These are phyloP conservation scores for Neotoxoptera formosana DNA, from an alignment of 1,140 invertebrate species.

Conservation along the genomic window DNA sequence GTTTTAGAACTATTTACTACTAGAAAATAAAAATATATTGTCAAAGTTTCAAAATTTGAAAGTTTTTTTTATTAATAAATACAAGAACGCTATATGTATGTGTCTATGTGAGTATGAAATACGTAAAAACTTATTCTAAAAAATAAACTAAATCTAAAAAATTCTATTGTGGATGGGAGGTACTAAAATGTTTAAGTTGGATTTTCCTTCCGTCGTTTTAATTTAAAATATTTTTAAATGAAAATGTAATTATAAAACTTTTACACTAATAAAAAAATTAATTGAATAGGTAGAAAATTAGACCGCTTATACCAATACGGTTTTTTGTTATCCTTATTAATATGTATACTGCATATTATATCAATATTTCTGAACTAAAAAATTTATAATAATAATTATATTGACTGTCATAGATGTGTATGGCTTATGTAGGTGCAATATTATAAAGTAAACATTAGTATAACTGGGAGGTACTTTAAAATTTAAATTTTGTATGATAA, in stretches of 20 bases:
- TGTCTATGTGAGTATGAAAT: not conserved
- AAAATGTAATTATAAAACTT: not conserved
- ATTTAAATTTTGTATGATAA: not conserved
- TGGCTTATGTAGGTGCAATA: not conserved
- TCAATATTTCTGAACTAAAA: not conserved
- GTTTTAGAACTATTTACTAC: not conserved
- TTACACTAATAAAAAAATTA: not conserved
- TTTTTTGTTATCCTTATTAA: not conserved
- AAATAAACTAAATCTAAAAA: not conserved
- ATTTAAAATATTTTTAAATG: not conserved
- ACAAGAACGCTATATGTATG: not conserved
- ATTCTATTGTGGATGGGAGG: not conserved
- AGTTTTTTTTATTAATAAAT: constrained; percentile 9
- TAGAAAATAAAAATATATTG: not conserved
- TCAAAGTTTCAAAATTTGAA: not conserved
- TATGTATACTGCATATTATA: not conserved
- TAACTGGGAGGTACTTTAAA: not conserved
- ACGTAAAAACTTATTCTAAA: constrained; percentile 9
- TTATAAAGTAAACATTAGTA: not conserved
- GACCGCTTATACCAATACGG: not conserved
- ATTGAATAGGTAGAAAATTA: not conserved
- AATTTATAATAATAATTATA: not conserved
- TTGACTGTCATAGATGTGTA: not conserved
- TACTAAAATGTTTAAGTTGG: not conserved
- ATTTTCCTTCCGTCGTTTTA: not conserved